Base-by-base conservation (phyloP, 2,797 vertebrate genomes). In the Thalassophryne amazonica region DNA sequence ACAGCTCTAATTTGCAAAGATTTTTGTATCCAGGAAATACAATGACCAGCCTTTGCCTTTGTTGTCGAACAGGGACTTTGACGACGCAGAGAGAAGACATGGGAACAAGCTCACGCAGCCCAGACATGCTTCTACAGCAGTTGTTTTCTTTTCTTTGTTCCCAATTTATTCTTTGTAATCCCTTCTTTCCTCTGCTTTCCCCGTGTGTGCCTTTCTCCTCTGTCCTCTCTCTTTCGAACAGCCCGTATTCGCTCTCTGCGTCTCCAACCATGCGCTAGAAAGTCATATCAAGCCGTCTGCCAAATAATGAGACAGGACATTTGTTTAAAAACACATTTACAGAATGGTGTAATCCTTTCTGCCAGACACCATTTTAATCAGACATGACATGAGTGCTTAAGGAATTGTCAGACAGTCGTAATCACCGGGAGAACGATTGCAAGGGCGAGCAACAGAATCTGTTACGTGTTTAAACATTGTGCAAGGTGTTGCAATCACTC, bases 311-410 rank as follows among this genome's bases (percentile, higher is more conserved):
- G 85, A 78, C 18, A 52, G 73, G 68, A 84, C 80, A 77, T 80
- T 85, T 82, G 72, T 83, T 81, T 78, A 79, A 85, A 84, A 85
- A 84, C 79, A 76, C 75, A 81, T 86, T 86, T 78, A 84, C 73
- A 78, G 75, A 84, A 61, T 68, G 72, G 64, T 69, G 83, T 81
- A 78, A 85, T 86, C 68, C 55, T 45, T 38, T 61, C 58, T 50
- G 60, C 53, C 55, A 42, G 68, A 62, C 69, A 60, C 65, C 16
- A 61, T 75, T 80, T 64, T 60, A 73, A 70, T 78, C 56, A 70
- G 67, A 69, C 61, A 74, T 49, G 50, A 76, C 75, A 78, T 62
- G 61, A 67, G 78, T 53, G 67, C 61, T 57, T 65, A 49, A 52
- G 45, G 62, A 65, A 65, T 64, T 73, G 65, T 60, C 58, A 75